Evolutionary conservation across 2,113 vertebrate species (phyloP).

Genomic region (Cyanoramphus novaezelandiae): DNA sequence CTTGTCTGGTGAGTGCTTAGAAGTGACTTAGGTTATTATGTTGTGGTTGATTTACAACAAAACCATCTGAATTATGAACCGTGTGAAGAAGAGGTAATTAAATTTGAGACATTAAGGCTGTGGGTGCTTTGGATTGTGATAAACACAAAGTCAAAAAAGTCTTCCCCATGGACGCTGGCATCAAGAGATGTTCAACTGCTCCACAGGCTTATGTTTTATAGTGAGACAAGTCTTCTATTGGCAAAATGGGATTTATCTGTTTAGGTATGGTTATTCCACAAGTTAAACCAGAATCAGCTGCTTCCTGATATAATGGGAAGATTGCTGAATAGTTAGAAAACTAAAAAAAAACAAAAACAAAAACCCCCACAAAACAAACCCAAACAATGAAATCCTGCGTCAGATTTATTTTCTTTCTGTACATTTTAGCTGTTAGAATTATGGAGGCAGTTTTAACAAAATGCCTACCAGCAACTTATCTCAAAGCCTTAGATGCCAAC

Average conservation of each 20-base stretch:
- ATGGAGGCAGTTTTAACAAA: neutral
- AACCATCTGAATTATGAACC: conserved; percentile 25
- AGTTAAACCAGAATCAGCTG: neutral
- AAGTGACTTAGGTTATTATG: conserved; percentile 37
- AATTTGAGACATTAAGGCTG: conserved; percentile 8
- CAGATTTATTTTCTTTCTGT: neutral
- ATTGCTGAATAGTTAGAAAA: neutral
- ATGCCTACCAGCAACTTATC: neutral
- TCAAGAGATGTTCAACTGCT: neutral
- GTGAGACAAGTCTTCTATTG: neutral
- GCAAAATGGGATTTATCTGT: neutral
- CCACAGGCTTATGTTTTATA: neutral
- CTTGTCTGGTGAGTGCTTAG: conserved; percentile 1
- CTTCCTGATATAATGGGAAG: neutral
- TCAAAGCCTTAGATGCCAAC: neutral
- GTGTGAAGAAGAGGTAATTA: conserved; percentile 12
- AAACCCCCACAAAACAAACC: neutral
- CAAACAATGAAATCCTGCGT: neutral
- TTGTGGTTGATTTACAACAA: conserved; percentile 46
- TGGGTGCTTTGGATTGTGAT: neutral
- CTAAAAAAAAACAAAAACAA: neutral
- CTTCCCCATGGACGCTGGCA: neutral
- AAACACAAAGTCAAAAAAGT: neutral
- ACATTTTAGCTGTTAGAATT: neutral
- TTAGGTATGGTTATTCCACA: neutral